Evolutionary conservation across 2,888 invertebrate species (phyloP).

Genomic region (Lycocerus yunnanus): DNA sequence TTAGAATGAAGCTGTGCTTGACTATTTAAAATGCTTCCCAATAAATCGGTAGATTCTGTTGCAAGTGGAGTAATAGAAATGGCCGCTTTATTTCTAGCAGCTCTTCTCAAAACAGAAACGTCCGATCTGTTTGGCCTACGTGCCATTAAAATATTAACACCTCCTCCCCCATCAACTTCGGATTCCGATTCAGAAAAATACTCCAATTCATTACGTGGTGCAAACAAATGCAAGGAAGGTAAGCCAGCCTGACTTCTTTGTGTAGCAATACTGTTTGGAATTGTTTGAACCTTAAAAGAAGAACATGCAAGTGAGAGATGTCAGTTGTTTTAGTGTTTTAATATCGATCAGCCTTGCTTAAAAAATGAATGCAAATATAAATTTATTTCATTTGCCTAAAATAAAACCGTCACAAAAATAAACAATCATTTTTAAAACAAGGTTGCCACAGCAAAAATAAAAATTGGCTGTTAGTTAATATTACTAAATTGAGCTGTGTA

Average conservation of each 20-base stretch:
- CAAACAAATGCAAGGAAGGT: conserved; percentile 67
- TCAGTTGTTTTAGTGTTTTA: not conserved
- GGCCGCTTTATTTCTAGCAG: conserved; percentile 57
- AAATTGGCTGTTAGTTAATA: not conserved
- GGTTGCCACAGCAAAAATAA: not conserved
- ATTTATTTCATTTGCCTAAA: not conserved
- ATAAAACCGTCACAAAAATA: not conserved
- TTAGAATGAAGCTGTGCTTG: conserved; percentile 74
- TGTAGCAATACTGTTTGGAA: conserved; percentile 29
- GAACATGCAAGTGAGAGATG: conserved; percentile 35
- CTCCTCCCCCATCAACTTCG: conserved; percentile 50
- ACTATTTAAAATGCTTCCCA: conserved; percentile 71
- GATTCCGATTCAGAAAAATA: conserved; percentile 65
- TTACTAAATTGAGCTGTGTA: not conserved
- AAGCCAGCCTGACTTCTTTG: conserved; percentile 57
- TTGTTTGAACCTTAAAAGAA: conserved; percentile 14
- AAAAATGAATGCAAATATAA: not conserved
- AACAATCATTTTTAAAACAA: not conserved
- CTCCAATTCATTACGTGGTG: conserved; percentile 69
- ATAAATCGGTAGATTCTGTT: conserved; percentile 63
- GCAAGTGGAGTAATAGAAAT: conserved; percentile 54
- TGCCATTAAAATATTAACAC: conserved; percentile 54
- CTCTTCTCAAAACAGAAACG: conserved; percentile 45
- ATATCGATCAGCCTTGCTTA: not conserved
- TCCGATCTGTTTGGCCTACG: conserved; percentile 57